Base-by-base conservation (phyloP, 2,888 invertebrate species). In the Drosophila emarginata region DNA sequence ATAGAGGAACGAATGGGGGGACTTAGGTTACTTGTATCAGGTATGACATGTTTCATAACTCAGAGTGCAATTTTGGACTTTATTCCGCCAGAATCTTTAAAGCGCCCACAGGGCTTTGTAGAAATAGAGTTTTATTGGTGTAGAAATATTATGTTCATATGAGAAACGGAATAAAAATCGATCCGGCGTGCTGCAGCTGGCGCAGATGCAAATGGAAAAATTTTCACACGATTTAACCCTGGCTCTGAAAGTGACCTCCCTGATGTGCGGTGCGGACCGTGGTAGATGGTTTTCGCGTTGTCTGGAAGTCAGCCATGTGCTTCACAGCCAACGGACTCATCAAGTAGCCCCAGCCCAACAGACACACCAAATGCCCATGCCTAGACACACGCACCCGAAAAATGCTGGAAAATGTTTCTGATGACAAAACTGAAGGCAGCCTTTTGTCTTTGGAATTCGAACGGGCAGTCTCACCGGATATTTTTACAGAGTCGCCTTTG, bases 221-320 rank as follows among this genome's bases (percentile, higher is more conserved):
- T 93, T 96, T 90, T 96, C 95, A 74, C 96, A 96, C 92, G 96
- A 96, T 92, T 93, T 96, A 88, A 95, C 95, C 88, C 93, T 95
- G 90, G 96, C 96, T 80, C 92, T 96, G 76, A 96, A 96, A 91
- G 96, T 96, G 92, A 96, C 94, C 2, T 93, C 94, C 76, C 92
- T 93, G 15, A 92, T 95, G 63, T 77, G 74, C 73, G 90, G 92
- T 67, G 93, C 95, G 75, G 93, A 95, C 89, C 45, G 45, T 21
- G 45, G 45, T 1, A 95, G 96, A 92, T 94, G 96, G 93, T 93
- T 95, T 74, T 93, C 96, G 74, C 93, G 96, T 74, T 92, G 96
- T 67, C 96, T 21, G 97, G 96, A 81, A 97, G 96, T 93, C 93
- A 96, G 92, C 96, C 92, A n/a, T 91, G 91, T 81, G 92, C 92